Evolutionary conservation across 1,140 invertebrate genomes (phyloP).

Genomic region (Sitophilus oryzae): DNA sequence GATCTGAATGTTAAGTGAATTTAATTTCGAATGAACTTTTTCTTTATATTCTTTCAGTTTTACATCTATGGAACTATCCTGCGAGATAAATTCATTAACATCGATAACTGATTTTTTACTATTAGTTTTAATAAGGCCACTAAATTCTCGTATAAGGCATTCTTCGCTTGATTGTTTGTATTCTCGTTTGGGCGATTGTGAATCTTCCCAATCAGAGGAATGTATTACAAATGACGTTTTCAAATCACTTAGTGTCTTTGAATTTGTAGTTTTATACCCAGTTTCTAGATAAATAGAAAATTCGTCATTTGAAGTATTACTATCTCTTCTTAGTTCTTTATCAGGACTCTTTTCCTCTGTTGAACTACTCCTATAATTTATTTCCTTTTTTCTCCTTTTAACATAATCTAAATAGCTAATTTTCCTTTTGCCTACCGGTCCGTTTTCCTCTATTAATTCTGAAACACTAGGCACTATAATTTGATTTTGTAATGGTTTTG

Average conservation of each 20-base stretch:
- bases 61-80: slow-evolving; percentile 17
- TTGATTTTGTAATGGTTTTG: neutral
- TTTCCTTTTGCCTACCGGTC: slow-evolving; percentile 22
- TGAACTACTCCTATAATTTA: too few species aligned
- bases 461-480: slow-evolving; percentile 17
- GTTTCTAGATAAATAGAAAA: too few species aligned
- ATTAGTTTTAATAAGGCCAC: slow-evolving; percentile 25
- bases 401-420: slow-evolving; percentile 32
- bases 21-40: slow-evolving; percentile 32
- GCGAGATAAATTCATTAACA: slow-evolving; percentile 19
- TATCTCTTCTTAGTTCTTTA: neutral
- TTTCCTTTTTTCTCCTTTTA: slow-evolving; percentile 27
- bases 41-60: slow-evolving; percentile 34
- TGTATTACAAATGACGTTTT: slow-evolving; percentile 18
- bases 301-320: too few species aligned
- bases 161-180: slow-evolving; percentile 4
- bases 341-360: neutral
- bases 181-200: slow-evolving; percentile 19
- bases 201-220: slow-evolving; percentile 31
- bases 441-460: slow-evolving; percentile 19
- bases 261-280: neutral
- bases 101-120: slow-evolving; percentile 23
- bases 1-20: slow-evolving; percentile 34
- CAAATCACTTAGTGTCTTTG: neutral
- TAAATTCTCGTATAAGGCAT: slow-evolving; percentile 22